These are phyloP conservation scores for Spodoptera litura DNA, from an alignment of 1,140 invertebrate genomes.

Conservation along the genomic window DNA sequence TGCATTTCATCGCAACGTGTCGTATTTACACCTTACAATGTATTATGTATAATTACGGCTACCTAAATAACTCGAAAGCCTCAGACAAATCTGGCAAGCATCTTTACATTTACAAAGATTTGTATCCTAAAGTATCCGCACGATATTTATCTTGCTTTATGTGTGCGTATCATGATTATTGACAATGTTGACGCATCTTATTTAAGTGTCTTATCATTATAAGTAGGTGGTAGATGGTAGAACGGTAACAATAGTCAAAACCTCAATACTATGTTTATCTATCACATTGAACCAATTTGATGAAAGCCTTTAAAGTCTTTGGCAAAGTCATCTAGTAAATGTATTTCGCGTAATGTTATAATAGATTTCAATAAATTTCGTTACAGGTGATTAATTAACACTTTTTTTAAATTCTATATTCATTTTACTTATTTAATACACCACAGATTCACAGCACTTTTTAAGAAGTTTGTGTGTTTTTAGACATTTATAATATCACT, in stretches of 20 bases:
- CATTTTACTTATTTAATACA: constrained; percentile 49
- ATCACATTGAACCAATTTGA: constrained; percentile 23
- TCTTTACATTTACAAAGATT: constrained; percentile 13
- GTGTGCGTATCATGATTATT: constrained; percentile 47
- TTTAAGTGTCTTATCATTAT: background rate
- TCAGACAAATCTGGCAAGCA: constrained; percentile 27
- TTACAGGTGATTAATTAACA: constrained; percentile 20
- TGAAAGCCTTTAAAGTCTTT: constrained; percentile 12
- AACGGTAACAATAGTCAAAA: constrained; percentile 31
- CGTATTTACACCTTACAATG: constrained; percentile 33
- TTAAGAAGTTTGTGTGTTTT: constrained; percentile 43
- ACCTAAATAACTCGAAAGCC: constrained; percentile 40
- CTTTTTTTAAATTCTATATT: constrained; percentile 20
- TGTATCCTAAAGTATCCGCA: background rate
- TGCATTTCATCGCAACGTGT: constrained; percentile 32
- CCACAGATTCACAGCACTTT: constrained; percentile 74
- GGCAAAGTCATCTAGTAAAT: constrained; percentile 13
- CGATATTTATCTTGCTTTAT: constrained; percentile 10
- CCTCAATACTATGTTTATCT: constrained; percentile 20
- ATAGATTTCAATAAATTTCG: constrained; percentile 32
- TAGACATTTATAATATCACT: constrained; percentile 23
- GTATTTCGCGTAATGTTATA: background rate
- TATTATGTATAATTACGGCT: constrained; percentile 29
- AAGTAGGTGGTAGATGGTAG: background rate
- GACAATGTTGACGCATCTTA: constrained; percentile 41